Evolutionary conservation across 2,888 invertebrate species (phyloP).

Genomic region (Nomada fabriciana): DNA sequence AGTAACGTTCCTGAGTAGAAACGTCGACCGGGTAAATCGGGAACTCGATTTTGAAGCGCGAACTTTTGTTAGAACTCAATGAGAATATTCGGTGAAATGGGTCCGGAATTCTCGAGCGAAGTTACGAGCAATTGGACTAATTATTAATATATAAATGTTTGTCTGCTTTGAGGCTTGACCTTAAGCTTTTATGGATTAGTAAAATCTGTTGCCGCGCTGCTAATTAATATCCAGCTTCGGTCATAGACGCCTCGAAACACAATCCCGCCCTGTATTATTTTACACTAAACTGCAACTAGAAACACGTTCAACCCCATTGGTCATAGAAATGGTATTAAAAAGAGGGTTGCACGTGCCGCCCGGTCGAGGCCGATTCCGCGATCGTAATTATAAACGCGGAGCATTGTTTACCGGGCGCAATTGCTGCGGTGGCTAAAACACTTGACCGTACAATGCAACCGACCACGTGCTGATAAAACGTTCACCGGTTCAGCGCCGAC

Average conservation of each 20-base stretch:
- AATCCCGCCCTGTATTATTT: too few relatives aligned
- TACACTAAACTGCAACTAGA: neutral
- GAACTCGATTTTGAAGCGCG: neutral
- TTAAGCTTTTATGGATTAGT: neutral
- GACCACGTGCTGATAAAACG: constrained; percentile 62
- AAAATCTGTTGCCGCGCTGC: neutral
- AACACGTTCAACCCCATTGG: neutral
- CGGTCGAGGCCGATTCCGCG: constrained; percentile 36
- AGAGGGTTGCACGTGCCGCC: neutral
- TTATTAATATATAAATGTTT: neutral
- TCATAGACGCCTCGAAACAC: too few relatives aligned
- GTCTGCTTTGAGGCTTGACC: too few relatives aligned
- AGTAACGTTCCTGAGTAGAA: neutral
- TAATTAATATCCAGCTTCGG: neutral
- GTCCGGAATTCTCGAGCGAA: neutral
- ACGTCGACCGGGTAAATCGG: too few relatives aligned
- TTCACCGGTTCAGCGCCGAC: constrained; percentile 28
- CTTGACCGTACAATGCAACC: constrained; percentile 51
- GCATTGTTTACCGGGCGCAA: constrained; percentile 62
- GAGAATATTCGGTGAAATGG: too few relatives aligned
- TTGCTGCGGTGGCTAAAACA: constrained; percentile 47
- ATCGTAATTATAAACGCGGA: constrained; percentile 62
- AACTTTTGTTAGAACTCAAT: neutral
- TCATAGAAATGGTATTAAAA: neutral
- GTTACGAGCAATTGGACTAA: neutral